Base-by-base conservation (phyloP, 2,113 vertebrate genomes). In the Tamias sibiricus region DNA sequence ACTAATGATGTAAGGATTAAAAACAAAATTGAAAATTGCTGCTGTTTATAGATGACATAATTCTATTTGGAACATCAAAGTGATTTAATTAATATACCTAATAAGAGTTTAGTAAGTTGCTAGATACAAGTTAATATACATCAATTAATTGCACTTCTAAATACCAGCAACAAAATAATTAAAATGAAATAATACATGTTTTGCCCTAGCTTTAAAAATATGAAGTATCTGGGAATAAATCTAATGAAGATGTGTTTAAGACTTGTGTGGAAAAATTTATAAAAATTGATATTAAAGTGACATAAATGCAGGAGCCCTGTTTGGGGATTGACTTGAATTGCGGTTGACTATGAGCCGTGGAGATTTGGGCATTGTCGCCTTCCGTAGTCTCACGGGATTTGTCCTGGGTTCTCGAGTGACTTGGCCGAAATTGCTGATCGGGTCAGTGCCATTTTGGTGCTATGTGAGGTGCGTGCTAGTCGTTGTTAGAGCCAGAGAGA, bases 241-340 rank as follows among this genome's bases (percentile, higher is more conserved):
- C 30, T 95, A 82, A 68, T 1, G 11, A 49, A 66, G 90, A 76
- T 40, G 35, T 76, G 12, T 35, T 10, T 90, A 47, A 64, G n/a
- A 82, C 1, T 82, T 90, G 3, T 83, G 10, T 92, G 37, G 8
- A 40, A 89, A 47, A 89, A 92, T 77, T 77, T 57, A 59, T 44
- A 52, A 66, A 95, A 88, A 40, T 75, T 68, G 64, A 26, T 92
- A 86, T 81, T 20, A 86, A 52, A 81, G 28, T 94, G 12, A 82
- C 30, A 76, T 49, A 49, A 49, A 49, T n/a, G n/a, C n/a, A n/a
- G n/a, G n/a, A n/a, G n/a, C n/a, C n/a, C n/a, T n/a, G n/a, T n/a
- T n/a, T n/a, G n/a, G n/a, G n/a, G n/a, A n/a, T n/a, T n/a, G n/a
- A n/a, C n/a, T n/a, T n/a, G n/a, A n/a, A n/a, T n/a, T n/a, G n/a